Conservation (phyloP, 2,113 vertebrate species). For the Prochilodus magdalenae region DNA sequence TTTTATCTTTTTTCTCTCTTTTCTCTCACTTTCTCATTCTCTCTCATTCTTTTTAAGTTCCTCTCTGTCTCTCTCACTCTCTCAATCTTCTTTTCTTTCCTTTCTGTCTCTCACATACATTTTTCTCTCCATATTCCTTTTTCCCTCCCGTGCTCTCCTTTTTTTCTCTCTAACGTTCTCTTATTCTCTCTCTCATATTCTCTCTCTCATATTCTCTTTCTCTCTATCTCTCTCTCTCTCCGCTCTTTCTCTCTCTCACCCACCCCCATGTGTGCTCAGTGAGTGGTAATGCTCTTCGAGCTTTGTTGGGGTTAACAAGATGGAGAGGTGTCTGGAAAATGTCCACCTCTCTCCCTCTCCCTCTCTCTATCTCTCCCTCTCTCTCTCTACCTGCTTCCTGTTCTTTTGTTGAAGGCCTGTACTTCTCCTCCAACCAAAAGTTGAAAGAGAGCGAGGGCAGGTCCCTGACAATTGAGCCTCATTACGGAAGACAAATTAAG, state of each 20-base stretch:
- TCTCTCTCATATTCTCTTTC: not conserved
- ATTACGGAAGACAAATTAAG: constrained; percentile 50
- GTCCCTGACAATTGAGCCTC: constrained; percentile 43
- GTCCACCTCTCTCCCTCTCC: constrained; percentile 37
- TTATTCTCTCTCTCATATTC: not conserved
- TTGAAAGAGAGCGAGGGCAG: constrained; percentile 7
- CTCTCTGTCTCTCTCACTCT: not conserved
- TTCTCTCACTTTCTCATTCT: not conserved
- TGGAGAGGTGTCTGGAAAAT: constrained; percentile 62
- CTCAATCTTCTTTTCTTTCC: not conserved
- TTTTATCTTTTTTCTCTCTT: not conserved
- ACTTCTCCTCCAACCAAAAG: constrained; percentile 13
- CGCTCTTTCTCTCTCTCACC: not conserved
- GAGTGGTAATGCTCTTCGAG: not conserved
- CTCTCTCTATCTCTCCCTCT: constrained; percentile 67
- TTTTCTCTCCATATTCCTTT: not conserved
- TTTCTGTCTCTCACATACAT: not conserved
- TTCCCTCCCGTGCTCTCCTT: not conserved
- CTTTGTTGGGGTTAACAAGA: constrained; percentile 49
- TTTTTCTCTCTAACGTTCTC: not conserved
- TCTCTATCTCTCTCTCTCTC: not conserved
- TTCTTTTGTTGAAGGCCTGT: not conserved
- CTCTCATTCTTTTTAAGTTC: not conserved
- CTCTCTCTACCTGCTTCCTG: constrained; percentile 45
- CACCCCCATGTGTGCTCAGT: not conserved